Evolutionary conservation across 2,113 vertebrate species (phyloP), one percentile per base, ranked within the genome.

Genomic region (Paramisgurnus dabryanus): DNA sequence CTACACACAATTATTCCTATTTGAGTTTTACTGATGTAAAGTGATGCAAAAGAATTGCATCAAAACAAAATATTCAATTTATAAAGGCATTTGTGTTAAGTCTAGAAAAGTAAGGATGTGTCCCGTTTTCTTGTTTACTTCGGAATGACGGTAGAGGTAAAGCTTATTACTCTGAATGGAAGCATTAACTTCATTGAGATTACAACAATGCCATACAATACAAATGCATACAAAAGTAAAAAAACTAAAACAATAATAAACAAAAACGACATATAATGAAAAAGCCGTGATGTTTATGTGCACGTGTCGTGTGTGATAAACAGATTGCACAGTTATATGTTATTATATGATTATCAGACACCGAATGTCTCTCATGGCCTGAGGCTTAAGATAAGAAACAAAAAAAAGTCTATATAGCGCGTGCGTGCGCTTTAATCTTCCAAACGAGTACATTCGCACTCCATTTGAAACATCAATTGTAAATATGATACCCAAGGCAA

Each of bases 401-500:
- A 34, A 58, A 34, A 58, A 58, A 57, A 58, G 17, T 64, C 27
- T 64, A 39, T 34, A 34, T 34, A 34, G 60, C 22, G 8, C 7
- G 18, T 9, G 22, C 12, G 61, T 63, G 18, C 22, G 12, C 27
- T 64, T 64, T 13, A 18, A 13, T 18, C 18, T 18, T 3, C 55
- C n/a, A 17, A 12, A 7, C 69, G 10, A 15, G 13, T 9, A 64
- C 27, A 64, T 7, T 64, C 61, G 5, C 58, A 64, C 73, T 64
- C 60, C 22, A 0, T 63, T 76, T 76, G 41, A 12, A 63, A 64
- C 49, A 63, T 75, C 34, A 47, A 73, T n/a, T 22, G 27, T 27
- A 76, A 43, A 64, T 34, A 75, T 64, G 60, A 76, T 22, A 76
- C 73, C 43, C 64, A 64, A 76, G 73, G 60, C 73, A 76, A 76